A percentile compares a stretch with the other conserved stretches of the same genome.
phyloP scores from a whole-genome alignment of 2,888 invertebrate genomes.

The Trichacis sp. region DNA sequence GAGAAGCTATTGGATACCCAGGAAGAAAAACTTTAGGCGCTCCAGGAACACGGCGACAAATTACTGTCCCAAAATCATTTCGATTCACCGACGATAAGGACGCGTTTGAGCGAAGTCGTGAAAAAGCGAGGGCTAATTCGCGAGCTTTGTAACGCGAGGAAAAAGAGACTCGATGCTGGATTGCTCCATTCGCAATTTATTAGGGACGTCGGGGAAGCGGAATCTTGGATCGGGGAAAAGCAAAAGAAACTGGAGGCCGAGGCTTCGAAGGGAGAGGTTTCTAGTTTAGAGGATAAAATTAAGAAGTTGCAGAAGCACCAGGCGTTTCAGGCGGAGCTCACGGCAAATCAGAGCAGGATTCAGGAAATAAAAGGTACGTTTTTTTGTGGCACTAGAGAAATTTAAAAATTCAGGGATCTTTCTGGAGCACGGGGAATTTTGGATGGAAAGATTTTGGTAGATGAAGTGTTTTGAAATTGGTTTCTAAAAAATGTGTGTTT shows the following conservation, averaged over 20 bases:
- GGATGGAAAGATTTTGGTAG: too few species aligned
- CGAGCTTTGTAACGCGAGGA: conserved; percentile 77
- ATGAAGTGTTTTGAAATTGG: too few species aligned
- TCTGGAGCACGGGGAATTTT: too few species aligned
- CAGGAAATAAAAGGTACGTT: conserved; percentile 77
- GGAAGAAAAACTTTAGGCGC: conserved; percentile 86
- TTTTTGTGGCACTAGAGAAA: neutral
- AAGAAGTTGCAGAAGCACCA: conserved; percentile 95
- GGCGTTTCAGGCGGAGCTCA: conserved; percentile 92
- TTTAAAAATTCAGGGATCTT: too few species aligned
- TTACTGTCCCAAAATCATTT: conserved; percentile 92
- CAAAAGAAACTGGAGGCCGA: conserved; percentile 88
- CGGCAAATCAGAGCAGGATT: conserved; percentile 88
- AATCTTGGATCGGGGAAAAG: conserved; percentile 93
- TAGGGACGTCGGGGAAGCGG: conserved; percentile 90
- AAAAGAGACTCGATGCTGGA: conserved; percentile 80
- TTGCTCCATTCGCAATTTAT: conserved; percentile 90
- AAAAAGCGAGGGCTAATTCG: conserved; percentile 77
- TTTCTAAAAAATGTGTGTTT: too few species aligned
- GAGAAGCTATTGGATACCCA: conserved; percentile 89
- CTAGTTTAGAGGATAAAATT: conserved; percentile 93
- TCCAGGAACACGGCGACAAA: conserved; percentile 88
- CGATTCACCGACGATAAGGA: conserved; percentile 84
- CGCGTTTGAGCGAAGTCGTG: conserved; percentile 81
- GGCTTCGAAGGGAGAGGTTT: conserved; percentile 80